Evolutionary conservation across 2,113 vertebrate species (phyloP), one percentile per base, ranked within the genome.

Genomic region (Thalassoma bifasciatum): DNA sequence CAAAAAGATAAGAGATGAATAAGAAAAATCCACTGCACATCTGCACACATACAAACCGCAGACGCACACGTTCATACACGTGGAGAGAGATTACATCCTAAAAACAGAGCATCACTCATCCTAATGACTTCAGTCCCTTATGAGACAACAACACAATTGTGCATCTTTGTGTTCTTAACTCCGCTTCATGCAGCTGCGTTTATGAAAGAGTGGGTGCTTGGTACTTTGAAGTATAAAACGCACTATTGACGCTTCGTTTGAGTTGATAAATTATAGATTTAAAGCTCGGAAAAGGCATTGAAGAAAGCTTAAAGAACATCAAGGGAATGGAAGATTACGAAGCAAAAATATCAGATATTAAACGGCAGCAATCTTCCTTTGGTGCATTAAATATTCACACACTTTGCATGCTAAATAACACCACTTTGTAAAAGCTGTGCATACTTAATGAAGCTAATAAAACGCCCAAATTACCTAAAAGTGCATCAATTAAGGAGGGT

Each of bases 101-200:
- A 67, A 76, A 75, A 52, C 65, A 66, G 53, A 59, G 60, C 49
- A 59, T 78, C 65, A 72, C 52, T 77, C 62, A 77, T 40, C 30
- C 50, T 75, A 65, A 79, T 60, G 66, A 61, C 53, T 67, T 53
- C 57, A 19, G 37, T 37, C 46, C 52, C 38, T 40, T 8, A 60
- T 37, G 21, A 61, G 24, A 38, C 14, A 30, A 59, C 10, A 8
- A 47, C 17, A 69, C 66, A 66, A 17, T 16, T 23, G n/a, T 14
- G 16, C 51, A 8, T 13, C 17, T 62, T 16, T 72, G 16, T 49
- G 6, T 44, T 60, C 10, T 44, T 13, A 10, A 34, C 54, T 49
- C 30, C 51, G 47, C 50, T 47, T 16, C 26, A 23, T 69, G 26
- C 19, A n/a, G 11, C 52, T 24, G 49, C 19, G 9, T 71, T 21